Evolutionary conservation across 2,888 invertebrate genomes (phyloP).

Genomic region (Punctoribates punctum): DNA sequence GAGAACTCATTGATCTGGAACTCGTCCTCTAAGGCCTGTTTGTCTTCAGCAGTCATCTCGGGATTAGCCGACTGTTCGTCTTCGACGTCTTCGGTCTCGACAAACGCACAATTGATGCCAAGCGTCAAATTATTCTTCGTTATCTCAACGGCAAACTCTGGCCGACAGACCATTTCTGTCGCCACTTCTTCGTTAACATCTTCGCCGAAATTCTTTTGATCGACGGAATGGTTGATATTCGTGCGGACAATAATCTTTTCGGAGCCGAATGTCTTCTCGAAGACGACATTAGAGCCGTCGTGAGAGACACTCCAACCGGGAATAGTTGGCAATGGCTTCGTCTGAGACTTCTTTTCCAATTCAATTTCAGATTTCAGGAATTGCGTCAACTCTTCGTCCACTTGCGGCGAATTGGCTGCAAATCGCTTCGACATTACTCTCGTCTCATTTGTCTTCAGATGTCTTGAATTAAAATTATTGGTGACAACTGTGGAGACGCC

Average conservation of each 20-base stretch:
- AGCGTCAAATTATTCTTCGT: slow-evolving; percentile 51
- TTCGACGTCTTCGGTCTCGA: slow-evolving; percentile 21
- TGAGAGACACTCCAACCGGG: slow-evolving; percentile 75
- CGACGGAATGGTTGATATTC: slow-evolving; percentile 93
- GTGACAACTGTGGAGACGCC: neutral
- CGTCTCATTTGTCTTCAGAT: neutral
- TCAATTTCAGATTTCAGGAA: slow-evolving; percentile 90
- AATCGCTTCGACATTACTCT: slow-evolving; percentile 9
- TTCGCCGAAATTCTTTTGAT: slow-evolving; percentile 69
- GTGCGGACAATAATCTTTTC: slow-evolving; percentile 74
- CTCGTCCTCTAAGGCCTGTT: slow-evolving; percentile 60
- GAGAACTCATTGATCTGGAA: slow-evolving; percentile 92
- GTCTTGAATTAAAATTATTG: neutral
- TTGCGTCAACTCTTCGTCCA: slow-evolving; percentile 79
- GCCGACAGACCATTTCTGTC: slow-evolving; percentile 73
- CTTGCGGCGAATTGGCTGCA: slow-evolving; percentile 55
- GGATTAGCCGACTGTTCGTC: slow-evolving; percentile 24
- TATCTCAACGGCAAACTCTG: slow-evolving; percentile 84
- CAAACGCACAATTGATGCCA: slow-evolving; percentile 24
- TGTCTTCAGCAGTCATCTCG: neutral
- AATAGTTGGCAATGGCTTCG: slow-evolving; percentile 68
- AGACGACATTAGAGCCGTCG: slow-evolving; percentile 77
- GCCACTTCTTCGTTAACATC: slow-evolving; percentile 60
- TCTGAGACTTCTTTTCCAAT: slow-evolving; percentile 78
- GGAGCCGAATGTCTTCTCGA: slow-evolving; percentile 59